A percentile compares a stretch with the other conserved stretches of the same genome.
Evolutionary conservation across 2,888 invertebrate species (phyloP).

Genomic region (Steinernema hermaphroditum): DNA sequence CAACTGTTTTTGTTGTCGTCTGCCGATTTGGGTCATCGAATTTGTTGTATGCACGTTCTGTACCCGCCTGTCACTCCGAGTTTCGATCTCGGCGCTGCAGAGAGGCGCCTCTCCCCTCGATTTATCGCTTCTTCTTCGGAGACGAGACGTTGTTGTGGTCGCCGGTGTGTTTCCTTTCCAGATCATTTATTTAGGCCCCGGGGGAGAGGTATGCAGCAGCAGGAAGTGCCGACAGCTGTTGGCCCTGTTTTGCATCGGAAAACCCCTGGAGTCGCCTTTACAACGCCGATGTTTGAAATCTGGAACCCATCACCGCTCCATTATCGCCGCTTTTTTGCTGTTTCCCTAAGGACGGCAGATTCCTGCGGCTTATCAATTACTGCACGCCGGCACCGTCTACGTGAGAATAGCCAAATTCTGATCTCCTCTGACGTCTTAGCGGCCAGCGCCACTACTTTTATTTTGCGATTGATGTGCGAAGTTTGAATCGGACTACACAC

Average conservation of each 20-base stretch:
- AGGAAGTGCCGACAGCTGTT: neutral
- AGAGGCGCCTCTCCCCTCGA: neutral
- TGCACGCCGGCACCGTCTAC: neutral
- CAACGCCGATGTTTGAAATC: neutral
- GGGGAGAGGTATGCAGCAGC: no score
- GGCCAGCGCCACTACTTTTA: neutral
- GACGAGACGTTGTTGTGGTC: no score
- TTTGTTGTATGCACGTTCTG: neutral
- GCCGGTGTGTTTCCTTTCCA: no score
- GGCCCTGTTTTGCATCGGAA: neutral
- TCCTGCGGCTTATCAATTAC: neutral
- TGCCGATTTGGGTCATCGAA: neutral
- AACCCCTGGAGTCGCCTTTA: neutral
- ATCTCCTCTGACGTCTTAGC: neutral
- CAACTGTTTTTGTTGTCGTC: conserved; percentile 1
- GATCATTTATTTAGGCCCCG: no score
- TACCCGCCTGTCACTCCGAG: neutral
- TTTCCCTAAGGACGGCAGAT: neutral
- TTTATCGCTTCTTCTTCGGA: no score
- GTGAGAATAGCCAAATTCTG: neutral
- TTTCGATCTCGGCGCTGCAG: neutral
- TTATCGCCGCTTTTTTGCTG: neutral
- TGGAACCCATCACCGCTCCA: conserved; percentile 12
- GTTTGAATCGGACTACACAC: no score
- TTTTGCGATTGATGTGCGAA: neutral